These are phyloP conservation scores for Hycleus cichorii DNA, from an alignment of 1,140 invertebrate genomes.

Conservation along the genomic window DNA sequence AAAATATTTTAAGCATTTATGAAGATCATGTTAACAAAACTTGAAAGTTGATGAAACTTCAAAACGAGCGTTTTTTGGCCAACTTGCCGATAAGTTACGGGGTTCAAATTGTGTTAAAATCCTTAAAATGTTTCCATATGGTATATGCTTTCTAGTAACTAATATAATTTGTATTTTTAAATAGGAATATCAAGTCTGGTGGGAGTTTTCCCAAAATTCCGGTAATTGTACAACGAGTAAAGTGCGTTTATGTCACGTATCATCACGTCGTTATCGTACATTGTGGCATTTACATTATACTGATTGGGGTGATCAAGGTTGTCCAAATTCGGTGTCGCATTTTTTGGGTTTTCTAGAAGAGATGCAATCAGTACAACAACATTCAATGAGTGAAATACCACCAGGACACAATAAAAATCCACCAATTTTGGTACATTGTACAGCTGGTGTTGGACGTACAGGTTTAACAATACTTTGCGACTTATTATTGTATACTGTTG, in stretches of 20 bases:
- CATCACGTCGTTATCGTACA: slow-evolving; percentile 50
- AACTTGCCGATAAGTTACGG: too few relatives aligned
- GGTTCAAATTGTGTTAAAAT: background rate
- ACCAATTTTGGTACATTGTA: slow-evolving; percentile 63
- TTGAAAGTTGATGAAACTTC: too few relatives aligned
- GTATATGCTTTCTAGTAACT: too few relatives aligned
- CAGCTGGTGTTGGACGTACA: slow-evolving; percentile 60
- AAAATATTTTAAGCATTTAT: too few relatives aligned
- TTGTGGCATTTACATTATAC: slow-evolving; percentile 78
- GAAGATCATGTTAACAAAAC: too few relatives aligned
- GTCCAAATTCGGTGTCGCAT: slow-evolving; percentile 36
- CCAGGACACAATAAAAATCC: slow-evolving; percentile 61
- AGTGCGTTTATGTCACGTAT: slow-evolving; percentile 48
- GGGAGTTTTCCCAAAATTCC: slow-evolving; percentile 54
- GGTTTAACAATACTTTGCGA: slow-evolving; percentile 73
- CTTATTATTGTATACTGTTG: slow-evolving; percentile 74
- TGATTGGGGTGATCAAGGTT: slow-evolving; percentile 66
- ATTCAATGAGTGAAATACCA: slow-evolving; percentile 58
- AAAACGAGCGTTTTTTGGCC: too few relatives aligned
- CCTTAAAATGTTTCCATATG: background rate
- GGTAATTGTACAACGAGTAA: slow-evolving; percentile 54
- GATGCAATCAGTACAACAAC: slow-evolving; percentile 70
- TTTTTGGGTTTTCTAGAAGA: slow-evolving; percentile 71
- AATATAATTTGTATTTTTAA: slow-evolving; percentile 10
- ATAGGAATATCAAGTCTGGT: slow-evolving; percentile 61